Conservation (phyloP, 2,888 invertebrate species). For the Chironomus tentans region DNA sequence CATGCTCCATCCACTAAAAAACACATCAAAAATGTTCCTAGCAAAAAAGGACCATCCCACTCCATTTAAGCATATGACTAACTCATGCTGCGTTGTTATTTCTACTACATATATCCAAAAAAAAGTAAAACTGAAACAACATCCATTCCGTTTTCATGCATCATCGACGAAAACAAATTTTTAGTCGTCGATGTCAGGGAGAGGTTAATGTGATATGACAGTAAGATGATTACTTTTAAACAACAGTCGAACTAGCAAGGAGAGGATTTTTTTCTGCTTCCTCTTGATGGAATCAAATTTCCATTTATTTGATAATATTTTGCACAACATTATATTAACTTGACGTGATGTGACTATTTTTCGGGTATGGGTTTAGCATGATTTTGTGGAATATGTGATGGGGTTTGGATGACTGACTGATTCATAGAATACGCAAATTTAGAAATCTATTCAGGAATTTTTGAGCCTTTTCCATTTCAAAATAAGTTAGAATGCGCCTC, state of each 20-base stretch:
- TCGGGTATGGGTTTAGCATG: too few species aligned
- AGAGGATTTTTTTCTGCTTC: background rate
- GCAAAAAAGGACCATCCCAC: too few species aligned
- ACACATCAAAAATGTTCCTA: background rate
- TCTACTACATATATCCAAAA: background rate
- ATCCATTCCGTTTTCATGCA: background rate
- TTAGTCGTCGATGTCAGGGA: background rate
- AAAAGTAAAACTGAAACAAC: background rate
- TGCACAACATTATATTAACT: background rate
- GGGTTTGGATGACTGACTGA: background rate
- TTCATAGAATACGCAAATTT: too few species aligned
- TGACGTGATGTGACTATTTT: too few species aligned
- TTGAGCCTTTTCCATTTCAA: too few species aligned
- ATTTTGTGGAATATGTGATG: too few species aligned
- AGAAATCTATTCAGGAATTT: too few species aligned
- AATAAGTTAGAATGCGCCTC: too few species aligned
- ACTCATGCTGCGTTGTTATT: too few species aligned
- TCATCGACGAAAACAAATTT: background rate
- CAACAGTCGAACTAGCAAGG: background rate
- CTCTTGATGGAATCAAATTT: conserved; percentile 11
- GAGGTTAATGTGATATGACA: conserved; percentile 14
- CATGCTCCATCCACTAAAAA: background rate
- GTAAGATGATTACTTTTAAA: conserved; percentile 21
- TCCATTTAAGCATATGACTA: too few species aligned
- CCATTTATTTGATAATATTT: conserved; percentile 6